Conservation (phyloP, 2,888 invertebrate genomes). For the Synergus gifuensis region DNA sequence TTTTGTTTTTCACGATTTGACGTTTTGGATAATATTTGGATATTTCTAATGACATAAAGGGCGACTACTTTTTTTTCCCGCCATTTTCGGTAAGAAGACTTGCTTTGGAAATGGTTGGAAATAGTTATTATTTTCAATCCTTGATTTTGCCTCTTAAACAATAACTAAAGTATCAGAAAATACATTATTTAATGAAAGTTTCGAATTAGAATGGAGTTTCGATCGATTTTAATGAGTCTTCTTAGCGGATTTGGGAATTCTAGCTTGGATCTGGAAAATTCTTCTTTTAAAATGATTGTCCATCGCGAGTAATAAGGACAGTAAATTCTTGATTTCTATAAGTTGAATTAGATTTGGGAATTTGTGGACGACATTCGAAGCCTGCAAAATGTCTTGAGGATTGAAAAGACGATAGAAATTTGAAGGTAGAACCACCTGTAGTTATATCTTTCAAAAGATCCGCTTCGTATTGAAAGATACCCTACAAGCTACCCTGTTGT, state of each 20-base stretch:
- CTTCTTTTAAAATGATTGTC: background rate
- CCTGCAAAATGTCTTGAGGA: conserved; percentile 9
- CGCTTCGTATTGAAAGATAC: background rate
- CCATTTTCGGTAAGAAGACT: no score
- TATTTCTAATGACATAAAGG: no score
- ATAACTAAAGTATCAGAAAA: no score
- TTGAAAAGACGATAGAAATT: conserved; percentile 2
- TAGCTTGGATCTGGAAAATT: background rate
- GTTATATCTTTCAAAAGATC: conserved; percentile 22
- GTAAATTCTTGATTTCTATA: background rate
- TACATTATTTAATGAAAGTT: no score
- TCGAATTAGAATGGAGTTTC: no score
- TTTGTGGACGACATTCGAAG: background rate
- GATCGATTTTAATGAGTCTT: no score
- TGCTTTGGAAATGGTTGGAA: no score
- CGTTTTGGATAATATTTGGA: no score
- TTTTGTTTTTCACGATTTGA: background rate
- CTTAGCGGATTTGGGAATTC: no score
- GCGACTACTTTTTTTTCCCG: no score
- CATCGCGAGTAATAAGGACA: background rate
- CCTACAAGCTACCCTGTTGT: background rate
- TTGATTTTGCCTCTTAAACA: no score
- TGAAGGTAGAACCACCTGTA: conserved; percentile 17
- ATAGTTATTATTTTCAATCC: no score
- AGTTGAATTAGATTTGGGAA: conserved; percentile 13